Evolutionary conservation across 2,113 vertebrate species (phyloP), one percentile per base, ranked within the genome.

Genomic region (Dermatemys mawii): DNA sequence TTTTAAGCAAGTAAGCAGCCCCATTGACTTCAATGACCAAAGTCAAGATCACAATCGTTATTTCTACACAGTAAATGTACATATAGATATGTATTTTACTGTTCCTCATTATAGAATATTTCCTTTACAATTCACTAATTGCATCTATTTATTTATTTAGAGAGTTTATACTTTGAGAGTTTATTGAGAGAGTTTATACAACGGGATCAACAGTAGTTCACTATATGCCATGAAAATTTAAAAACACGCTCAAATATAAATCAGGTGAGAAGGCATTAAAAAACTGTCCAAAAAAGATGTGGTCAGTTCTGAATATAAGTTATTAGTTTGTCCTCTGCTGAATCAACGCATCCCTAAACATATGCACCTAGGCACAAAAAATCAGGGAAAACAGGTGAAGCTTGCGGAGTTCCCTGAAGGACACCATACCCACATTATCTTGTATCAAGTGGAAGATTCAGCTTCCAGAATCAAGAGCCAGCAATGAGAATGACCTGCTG

Each of bases 101-200:
- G 85, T 89, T 86, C 94, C 86, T 78, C 70, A 35, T 81, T 82
- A 87, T 79, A 63, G 51, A 92, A 89, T 89, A 89, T 87, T 97
- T 93, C 38, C 84, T 85, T 87, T 50, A 67, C 90, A 94, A 90
- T 95, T 94, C 93, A 55, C 91, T 96, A 96, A 97, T 96, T 95
- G 84, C 55, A 38, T 90, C 84, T 93, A 91, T 88, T 86, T 90
- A 38, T n/a, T 22, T 38, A 70, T n/a, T 70, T n/a, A 70, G n/a
- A 63, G 35, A 35, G 35, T 70, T 70, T 38, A 70, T 38, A 70
- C 63, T 22, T 70, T 5, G 63, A 67, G 17, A 38, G 63, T 38
- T 86, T 87, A 86, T 35, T 53, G 90, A 85, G 44, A 87, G 26
- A 32, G 92, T 95, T 92, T 85, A 38, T 96, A 94, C 84, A 95